phyloP scores from a whole-genome alignment of 2,888 invertebrate genomes.

The Germaria angustata region DNA sequence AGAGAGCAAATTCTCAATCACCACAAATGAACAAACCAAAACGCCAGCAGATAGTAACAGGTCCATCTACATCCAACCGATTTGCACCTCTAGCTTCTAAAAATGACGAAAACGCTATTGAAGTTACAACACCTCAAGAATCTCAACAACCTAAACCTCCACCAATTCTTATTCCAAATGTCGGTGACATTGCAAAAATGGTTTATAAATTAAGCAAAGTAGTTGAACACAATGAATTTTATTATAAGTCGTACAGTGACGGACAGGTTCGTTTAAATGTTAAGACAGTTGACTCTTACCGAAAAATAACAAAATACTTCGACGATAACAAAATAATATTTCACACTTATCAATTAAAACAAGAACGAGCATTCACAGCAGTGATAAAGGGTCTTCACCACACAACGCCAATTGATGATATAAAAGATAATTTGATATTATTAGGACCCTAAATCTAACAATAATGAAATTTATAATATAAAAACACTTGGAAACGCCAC shows the following conservation, averaged over 20 bases:
- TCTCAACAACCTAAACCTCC: background rate
- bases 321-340: background rate
- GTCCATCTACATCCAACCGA: background rate
- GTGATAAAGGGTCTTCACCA: constrained; percentile 27
- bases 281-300: constrained; percentile 17
- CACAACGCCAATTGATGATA: constrained; percentile 14
- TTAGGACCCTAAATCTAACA: constrained; percentile 28
- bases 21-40: background rate
- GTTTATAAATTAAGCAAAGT: constrained; percentile 1
- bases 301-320: constrained; percentile 12
- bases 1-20: background rate
- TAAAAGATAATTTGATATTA: background rate
- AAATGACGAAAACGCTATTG: background rate
- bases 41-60: background rate
- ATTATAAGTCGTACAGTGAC: constrained; percentile 22
- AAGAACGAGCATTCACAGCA: constrained; percentile 23
- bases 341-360: constrained; percentile 29
- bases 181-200: background rate
- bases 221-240: background rate
- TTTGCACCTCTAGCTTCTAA: background rate
- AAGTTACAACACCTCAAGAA: background rate
- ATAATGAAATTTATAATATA: constrained; percentile 27
- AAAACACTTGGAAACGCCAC: constrained; percentile 6
- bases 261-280: constrained; percentile 20
- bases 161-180: constrained; percentile 6